A percentile compares a stretch with the other conserved stretches of the same genome.
Conservation (phyloP, 2,113 vertebrate species). For the Arothron firmamentum region DNA sequence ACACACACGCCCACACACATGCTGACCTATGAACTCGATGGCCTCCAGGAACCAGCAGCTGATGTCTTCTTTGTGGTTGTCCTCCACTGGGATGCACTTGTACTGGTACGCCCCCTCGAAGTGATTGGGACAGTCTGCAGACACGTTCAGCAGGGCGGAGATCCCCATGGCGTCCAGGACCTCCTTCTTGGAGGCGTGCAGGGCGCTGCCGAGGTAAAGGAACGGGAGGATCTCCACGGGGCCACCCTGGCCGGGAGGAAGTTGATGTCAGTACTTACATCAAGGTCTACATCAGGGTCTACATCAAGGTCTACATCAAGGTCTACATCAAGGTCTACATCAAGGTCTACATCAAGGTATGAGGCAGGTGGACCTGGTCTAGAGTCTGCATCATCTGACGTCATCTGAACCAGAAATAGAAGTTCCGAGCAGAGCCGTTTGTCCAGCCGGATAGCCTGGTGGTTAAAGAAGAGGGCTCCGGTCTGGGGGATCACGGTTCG, state of each 20-base stretch:
- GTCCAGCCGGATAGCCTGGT: no score
- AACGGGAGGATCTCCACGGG: conserved; percentile 97
- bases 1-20: conserved; percentile 20
- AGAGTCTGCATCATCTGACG: no score
- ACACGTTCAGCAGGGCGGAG: conserved; percentile 94
- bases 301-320: no score
- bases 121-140: conserved; percentile 95
- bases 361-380: no score
- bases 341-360: no score
- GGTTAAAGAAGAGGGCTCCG: no score
- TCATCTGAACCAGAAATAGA: no score
- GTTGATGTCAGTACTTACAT: not conserved
- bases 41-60: conserved; percentile 99
- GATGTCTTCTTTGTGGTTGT: conserved; percentile 98
- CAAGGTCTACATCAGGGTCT: no score
- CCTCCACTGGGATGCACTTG: conserved; percentile 96
- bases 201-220: conserved; percentile 93
- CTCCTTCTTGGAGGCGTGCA: conserved; percentile 94
- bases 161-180: conserved; percentile 91
- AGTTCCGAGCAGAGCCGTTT: no score
- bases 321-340: no score
- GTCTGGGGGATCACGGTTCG: no score
- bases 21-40: conserved; percentile 96
- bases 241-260: conserved; percentile 79
- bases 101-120: conserved; percentile 95